These are phyloP conservation scores for Bedellia somnulentella DNA, from an alignment of 2,888 invertebrate species.

Conservation along the genomic window DNA sequence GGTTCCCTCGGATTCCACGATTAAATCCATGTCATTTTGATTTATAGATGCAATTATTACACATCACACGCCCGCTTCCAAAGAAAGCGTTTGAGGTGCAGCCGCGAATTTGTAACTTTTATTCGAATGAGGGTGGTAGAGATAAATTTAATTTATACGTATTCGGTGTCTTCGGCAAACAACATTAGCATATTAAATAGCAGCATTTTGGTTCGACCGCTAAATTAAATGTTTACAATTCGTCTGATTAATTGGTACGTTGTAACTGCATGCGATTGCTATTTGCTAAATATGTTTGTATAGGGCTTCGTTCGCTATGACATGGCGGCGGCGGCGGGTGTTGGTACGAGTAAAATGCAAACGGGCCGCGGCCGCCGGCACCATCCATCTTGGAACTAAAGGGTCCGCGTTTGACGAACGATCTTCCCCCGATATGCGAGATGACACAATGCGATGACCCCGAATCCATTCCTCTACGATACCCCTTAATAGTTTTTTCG, in stretches of 20 bases:
- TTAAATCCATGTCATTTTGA: conserved; percentile 51
- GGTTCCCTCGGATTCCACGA: conserved; percentile 27
- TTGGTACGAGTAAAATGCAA: too few species aligned
- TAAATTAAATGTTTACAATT: conserved; percentile 6
- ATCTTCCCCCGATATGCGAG: conserved; percentile 32
- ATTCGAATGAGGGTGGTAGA: conserved; percentile 1
- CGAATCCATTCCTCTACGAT: conserved; percentile 33
- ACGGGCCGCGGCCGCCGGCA: too few species aligned
- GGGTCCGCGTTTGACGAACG: background rate
- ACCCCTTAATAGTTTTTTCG: conserved; percentile 36
- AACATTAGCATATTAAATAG: conserved; percentile 7
- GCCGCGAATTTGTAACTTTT: conserved; percentile 8
- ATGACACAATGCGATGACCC: conserved; percentile 53
- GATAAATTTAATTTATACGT: conserved; percentile 5
- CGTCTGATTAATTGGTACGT: conserved; percentile 7
- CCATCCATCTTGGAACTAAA: too few species aligned
- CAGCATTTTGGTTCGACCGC: conserved; percentile 4
- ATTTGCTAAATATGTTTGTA: too few species aligned
- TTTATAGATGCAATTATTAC: conserved; percentile 44
- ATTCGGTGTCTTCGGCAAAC: conserved; percentile 7
- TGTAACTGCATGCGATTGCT: background rate
- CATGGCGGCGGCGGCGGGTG: too few species aligned
- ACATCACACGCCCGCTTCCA: conserved; percentile 14
- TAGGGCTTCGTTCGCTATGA: too few species aligned
- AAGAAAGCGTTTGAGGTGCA: conserved; percentile 5